Evolutionary conservation across 2,888 invertebrate genomes (phyloP), one percentile per base, ranked within the genome.

Genomic region (Tetanocera ferruginea): DNA sequence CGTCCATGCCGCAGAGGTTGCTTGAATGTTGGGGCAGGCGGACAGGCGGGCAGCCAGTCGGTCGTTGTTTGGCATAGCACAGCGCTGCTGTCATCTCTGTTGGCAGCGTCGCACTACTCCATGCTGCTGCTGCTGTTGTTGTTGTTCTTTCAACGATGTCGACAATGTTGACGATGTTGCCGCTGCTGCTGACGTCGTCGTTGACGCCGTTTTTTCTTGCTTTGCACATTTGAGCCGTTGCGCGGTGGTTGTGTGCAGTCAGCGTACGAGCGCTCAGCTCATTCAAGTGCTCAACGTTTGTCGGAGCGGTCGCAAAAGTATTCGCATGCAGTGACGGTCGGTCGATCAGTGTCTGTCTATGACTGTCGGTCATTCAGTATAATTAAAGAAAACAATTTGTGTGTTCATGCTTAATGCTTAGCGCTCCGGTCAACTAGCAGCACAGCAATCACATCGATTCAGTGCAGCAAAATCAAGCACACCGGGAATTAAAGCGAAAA

Each of bases 211-310:
- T 78, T 37, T 78, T 82, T 81, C 78, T 80, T 23, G 72, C 55
- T 37, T 43, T 52, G 66, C 62, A 72, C 73, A 79, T 79, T 75
- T 76, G 76, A 72, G 76, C 78, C 80, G 82, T 79, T 76, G 76
- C 73, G 81, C 78, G 78, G 79, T 79, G 83, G 84, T 84, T 86
- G 83, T 86, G 82, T 86, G 82, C 86, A 84, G 84, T 82, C 86
- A 85, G 86, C 87, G 85, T 84, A 84, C 85, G 85, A 85, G 83
- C 84, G 86, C 87, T 88, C 88, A 85, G 83, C 84, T 87, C 87
- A 87, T 87, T 87, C 87, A 87, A 87, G 87, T 87, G 86, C 86
- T 87, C 87, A 87, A 88, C 88, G 85, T 88, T 87, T 87, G 86
- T 87, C 86, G 85, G 85, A 87, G 88, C 87, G 87, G 87, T 87